Percentiles rank a stretch among this genome's conserved stretches.
Evolutionary conservation across 2,888 invertebrate genomes (phyloP).

Genomic region (Eristalis arbustorum): DNA sequence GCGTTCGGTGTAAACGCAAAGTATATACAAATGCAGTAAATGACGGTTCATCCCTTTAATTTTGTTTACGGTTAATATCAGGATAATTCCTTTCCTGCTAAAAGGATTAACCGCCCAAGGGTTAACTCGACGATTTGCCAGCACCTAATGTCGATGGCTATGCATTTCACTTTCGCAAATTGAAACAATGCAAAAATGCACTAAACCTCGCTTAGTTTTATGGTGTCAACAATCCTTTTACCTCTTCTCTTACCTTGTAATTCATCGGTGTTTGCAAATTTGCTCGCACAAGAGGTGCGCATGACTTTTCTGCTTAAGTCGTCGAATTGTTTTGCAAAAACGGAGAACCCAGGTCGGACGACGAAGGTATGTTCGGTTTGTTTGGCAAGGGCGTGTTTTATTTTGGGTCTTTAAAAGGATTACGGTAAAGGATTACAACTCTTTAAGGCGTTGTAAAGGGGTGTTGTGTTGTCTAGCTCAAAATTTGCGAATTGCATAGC

Average conservation of each 20-base stretch:
- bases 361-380: conserved; percentile 12
- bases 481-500: conserved; percentile 14
- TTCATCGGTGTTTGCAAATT: conserved; percentile 51
- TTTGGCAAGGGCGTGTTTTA: conserved; percentile 77
- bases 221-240: conserved; percentile 29
- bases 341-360: neutral
- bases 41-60: conserved; percentile 35
- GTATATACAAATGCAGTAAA: conserved; percentile 47
- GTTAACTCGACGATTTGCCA: conserved; percentile 27
- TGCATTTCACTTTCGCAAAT: neutral
- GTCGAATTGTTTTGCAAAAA: neutral
- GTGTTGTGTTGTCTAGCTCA: conserved; percentile 40
- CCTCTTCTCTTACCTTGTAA: neutral
- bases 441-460: conserved; percentile 70
- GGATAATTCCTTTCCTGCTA: conserved; percentile 77
- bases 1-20: conserved; percentile 39
- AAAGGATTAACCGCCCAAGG: conserved; percentile 72
- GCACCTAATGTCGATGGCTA: conserved; percentile 4
- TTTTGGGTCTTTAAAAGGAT: conserved; percentile 79
- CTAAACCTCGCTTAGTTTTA: conserved; percentile 40
- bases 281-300: conserved; percentile 18
- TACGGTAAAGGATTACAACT: conserved; percentile 79
- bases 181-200: conserved; percentile 15
- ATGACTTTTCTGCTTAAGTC: conserved; percentile 12
- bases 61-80: conserved; percentile 78